phyloP scores from a whole-genome alignment of 2,113 vertebrate species.

The Protobothrops flavoviridis region DNA sequence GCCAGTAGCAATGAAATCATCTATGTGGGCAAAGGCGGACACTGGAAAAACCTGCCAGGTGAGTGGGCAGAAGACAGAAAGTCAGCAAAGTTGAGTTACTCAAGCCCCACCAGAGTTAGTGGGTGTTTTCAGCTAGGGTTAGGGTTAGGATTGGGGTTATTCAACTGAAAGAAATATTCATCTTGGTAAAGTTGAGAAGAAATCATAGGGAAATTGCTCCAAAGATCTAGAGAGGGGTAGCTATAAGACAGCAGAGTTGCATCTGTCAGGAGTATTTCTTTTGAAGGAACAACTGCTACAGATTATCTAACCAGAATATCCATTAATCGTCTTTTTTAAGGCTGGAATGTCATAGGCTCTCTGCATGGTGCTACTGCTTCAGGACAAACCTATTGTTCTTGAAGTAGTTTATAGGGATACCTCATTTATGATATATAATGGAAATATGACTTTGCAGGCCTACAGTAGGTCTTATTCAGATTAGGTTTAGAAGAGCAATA shows the following conservation, averaged over 20 bases:
- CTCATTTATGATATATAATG: not conserved
- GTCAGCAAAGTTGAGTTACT: not conserved
- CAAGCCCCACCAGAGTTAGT: not conserved
- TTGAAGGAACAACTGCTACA: not conserved
- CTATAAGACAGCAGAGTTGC: not conserved
- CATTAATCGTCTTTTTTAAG: not conserved
- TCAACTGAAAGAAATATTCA: not conserved
- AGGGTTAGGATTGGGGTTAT: too few relatives aligned
- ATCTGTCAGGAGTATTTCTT: not conserved
- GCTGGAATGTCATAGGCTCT: not conserved
- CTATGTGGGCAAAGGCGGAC: conserved; percentile 26
- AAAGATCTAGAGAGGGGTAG: not conserved
- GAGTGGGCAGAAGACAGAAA: not conserved
- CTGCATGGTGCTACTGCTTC: not conserved
- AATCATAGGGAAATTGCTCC: not conserved
- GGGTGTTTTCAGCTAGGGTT: not conserved
- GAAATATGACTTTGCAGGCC: not conserved
- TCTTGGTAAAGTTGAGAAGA: not conserved
- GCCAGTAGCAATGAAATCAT: conserved; percentile 42
- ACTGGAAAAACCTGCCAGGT: conserved; percentile 37
- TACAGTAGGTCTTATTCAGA: not conserved
- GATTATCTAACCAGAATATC: not conserved
- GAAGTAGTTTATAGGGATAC: not conserved
- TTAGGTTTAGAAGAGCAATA: too few relatives aligned
- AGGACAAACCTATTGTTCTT: not conserved